Base-by-base conservation (phyloP, 2,113 vertebrate species). In the Pan paniscus region DNA sequence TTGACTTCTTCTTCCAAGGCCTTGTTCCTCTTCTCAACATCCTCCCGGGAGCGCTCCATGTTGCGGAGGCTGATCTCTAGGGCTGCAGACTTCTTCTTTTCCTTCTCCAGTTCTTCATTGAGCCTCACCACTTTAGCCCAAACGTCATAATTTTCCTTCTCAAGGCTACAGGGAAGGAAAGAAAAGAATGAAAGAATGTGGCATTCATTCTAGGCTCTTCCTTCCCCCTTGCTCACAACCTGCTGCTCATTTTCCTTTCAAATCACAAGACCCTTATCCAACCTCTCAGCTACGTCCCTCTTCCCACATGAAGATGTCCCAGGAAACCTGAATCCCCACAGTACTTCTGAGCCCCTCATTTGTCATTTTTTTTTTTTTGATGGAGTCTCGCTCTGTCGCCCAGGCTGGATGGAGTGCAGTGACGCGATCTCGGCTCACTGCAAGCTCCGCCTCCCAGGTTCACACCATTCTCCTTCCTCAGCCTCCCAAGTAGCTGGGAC, bases 71-170 rank as follows among this genome's bases (percentile, higher is more conserved):
- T 99, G 96, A 98, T 98, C 97, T 99, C 99, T 98, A 99, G 98
- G 30, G 98, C 98, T 0, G 97, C 98, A 20, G 95, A 98, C 32
- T 90, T 98, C 90, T 98, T 98, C 95, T 97, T 98, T 96, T 99
- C 99, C 32, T 95, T 98, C 95, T 99, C 99, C 64, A 99, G 50
- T 10, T 99, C 99, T 32, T 99, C 98, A 57, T 97, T 99, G 72
- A 99, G 99, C 97, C 99, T 99, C 1, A 99, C 98, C 72, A 99
- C 99, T 17, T 98, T 99, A 89, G 99, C 98, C 97, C 98, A 99
- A 68, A 99, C 99, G 1, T 99, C 99, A 6, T 98, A 99, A 97
- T 99, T 99, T 94, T 99, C 99, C 96, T 99, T 98, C 92, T 99
- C 98, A 3, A 99, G 98, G 89, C 99, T 99, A 98, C 1, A 67